A percentile compares a stretch with the other conserved stretches of the same genome.
phyloP scores from a whole-genome alignment of 2,113 vertebrate genomes.

The Phylloscopus whistleri region DNA sequence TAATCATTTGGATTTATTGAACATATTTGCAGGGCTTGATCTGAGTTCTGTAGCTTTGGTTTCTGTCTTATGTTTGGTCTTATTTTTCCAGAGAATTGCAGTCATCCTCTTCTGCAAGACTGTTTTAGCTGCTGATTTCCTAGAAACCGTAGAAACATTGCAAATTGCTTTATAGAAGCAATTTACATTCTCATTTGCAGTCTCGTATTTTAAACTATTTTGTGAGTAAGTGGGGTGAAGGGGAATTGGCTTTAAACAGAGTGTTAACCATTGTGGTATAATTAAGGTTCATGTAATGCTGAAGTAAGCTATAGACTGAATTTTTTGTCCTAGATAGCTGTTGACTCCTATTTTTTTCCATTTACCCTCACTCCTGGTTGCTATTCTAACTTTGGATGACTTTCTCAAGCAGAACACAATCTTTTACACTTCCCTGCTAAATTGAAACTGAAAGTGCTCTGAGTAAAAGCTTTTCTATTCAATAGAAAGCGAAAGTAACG shows the following conservation, averaged over 20 bases:
- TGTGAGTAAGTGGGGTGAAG: neutral
- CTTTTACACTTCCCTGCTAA: neutral
- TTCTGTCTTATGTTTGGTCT: neutral
- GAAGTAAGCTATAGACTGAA: neutral
- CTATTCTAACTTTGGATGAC: neutral
- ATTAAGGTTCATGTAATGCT: neutral
- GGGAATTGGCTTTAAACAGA: neutral
- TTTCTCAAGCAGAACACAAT: neutral
- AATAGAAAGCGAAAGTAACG: conserved; percentile 36
- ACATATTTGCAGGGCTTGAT: neutral
- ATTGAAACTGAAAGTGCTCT: conserved; percentile 46
- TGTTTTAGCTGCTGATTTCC: neutral
- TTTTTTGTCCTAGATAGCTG: neutral
- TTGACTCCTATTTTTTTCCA: neutral
- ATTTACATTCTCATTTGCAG: neutral
- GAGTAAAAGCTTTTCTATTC: neutral
- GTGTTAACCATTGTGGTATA: neutral
- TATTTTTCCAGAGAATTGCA: neutral
- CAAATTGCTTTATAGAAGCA: neutral
- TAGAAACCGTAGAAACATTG: neutral
- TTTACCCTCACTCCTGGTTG: neutral
- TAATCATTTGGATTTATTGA: neutral
- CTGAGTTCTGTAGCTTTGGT: neutral
- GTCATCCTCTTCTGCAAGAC: neutral
- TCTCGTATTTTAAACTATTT: neutral